Percentiles rank a stretch among this genome's conserved stretches.
phyloP scores from a whole-genome alignment of 2,113 vertebrate genomes.

The Glareola pratincola region DNA sequence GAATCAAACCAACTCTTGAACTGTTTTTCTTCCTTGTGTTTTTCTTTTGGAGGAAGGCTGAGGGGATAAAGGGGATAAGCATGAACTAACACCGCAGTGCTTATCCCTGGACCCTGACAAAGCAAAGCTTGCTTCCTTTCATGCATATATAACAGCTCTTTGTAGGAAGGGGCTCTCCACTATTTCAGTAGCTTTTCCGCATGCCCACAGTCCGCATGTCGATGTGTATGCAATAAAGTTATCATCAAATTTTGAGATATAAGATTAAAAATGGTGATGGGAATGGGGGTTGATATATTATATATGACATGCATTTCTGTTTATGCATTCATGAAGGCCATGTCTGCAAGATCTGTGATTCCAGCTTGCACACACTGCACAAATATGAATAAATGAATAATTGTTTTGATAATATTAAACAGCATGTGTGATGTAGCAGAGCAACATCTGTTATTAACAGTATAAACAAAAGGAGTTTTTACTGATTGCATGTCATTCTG shows the following conservation, averaged over 20 bases:
- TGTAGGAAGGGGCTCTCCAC: background rate
- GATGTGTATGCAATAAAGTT: background rate
- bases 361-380: conserved; percentile 66
- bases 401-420: conserved; percentile 76
- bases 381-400: conserved; percentile 76
- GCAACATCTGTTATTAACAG: conserved; percentile 73
- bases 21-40: background rate
- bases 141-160: background rate
- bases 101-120: background rate
- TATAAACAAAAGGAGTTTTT: conserved; percentile 68
- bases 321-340: conserved; percentile 52
- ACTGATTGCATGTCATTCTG: conserved; percentile 35
- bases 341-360: conserved; percentile 58
- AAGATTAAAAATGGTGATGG: conserved; percentile 5
- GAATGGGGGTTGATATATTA: conserved; percentile 49
- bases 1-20: conserved; percentile 47
- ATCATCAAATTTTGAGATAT: background rate
- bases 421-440: conserved; percentile 71
- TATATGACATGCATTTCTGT: conserved; percentile 27
- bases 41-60: background rate
- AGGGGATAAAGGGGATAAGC: background rate
- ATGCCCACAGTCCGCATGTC: background rate
- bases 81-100: background rate
- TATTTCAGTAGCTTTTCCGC: background rate
- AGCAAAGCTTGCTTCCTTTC: background rate